Percentiles rank a stretch among this genome's conserved stretches.
phyloP scores from a whole-genome alignment of 2,888 invertebrate species.

The Achlya flavicornis region DNA sequence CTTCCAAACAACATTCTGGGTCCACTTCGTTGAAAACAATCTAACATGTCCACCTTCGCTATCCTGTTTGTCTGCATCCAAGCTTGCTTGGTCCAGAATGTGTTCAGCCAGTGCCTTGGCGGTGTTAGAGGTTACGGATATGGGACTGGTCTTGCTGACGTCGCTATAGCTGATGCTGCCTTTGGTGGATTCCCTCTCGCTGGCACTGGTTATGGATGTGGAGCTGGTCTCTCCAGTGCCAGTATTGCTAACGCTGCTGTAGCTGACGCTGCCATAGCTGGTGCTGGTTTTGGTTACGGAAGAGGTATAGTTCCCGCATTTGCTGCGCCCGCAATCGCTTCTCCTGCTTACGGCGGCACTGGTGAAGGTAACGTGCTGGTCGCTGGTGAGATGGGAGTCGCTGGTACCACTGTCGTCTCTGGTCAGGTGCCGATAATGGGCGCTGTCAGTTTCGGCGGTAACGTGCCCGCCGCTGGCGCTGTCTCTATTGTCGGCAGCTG shows the following conservation, averaged over 20 bases:
- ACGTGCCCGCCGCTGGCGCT: conserved; percentile 27
- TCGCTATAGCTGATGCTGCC: too few species aligned
- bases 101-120: conserved; percentile 19
- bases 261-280: conserved; percentile 10
- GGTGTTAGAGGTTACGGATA: too few species aligned
- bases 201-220: conserved; percentile 14
- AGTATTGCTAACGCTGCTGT: conserved; percentile 15
- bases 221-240: conserved; percentile 12
- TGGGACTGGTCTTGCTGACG: not conserved
- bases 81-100: conserved; percentile 22
- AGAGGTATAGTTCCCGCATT: too few species aligned
- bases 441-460: conserved; percentile 36
- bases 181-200: too few species aligned
- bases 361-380: conserved; percentile 44
- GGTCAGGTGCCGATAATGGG: conserved; percentile 46
- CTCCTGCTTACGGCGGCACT: conserved; percentile 34
- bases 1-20: too few species aligned
- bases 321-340: conserved; percentile 16
- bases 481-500: conserved; percentile 32
- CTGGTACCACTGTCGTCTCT: conserved; percentile 38
- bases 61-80: conserved; percentile 16
- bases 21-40: too few species aligned
- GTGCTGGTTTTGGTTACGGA: conserved; percentile 6
- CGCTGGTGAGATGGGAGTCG: conserved; percentile 45
- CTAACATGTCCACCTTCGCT: conserved; percentile 16